phyloP scores from a whole-genome alignment of 2,113 vertebrate genomes.

The Opisthocomus hoazin region DNA sequence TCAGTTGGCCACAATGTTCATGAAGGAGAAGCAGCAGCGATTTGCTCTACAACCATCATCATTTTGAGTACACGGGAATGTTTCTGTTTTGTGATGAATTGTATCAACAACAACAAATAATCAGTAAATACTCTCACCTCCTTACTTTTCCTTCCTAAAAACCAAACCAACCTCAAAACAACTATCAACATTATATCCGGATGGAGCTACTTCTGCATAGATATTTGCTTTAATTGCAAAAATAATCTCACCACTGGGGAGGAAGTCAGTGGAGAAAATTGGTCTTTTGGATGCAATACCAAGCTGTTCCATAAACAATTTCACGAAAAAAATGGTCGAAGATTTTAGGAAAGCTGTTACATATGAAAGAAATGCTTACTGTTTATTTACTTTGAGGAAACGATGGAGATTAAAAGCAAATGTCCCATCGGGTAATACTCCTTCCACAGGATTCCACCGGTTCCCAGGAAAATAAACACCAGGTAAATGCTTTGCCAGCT shows the following conservation, averaged over 20 bases:
- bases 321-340: slow-evolving; percentile 20
- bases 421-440: slow-evolving; percentile 68
- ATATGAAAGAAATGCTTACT: slow-evolving; percentile 80
- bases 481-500: slow-evolving; percentile 84
- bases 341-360: slow-evolving; percentile 65
- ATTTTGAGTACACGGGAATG: slow-evolving; percentile 39
- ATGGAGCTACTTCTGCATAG: slow-evolving; percentile 67
- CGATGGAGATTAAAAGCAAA: slow-evolving; percentile 87
- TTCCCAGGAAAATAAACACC: slow-evolving; percentile 85
- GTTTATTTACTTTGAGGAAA: slow-evolving; percentile 87
- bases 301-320: slow-evolving; percentile 70
- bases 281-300: slow-evolving; percentile 66
- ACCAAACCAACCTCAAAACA: background rate
- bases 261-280: slow-evolving; percentile 67
- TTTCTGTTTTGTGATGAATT: slow-evolving; percentile 37
- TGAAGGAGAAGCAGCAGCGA: slow-evolving; percentile 58
- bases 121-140: slow-evolving; percentile 47
- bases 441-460: slow-evolving; percentile 84
- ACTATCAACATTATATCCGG: slow-evolving; percentile 42
- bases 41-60: slow-evolving; percentile 37
- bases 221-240: slow-evolving; percentile 75
- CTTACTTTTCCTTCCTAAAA: slow-evolving; percentile 45
- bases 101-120: slow-evolving; percentile 25
- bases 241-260: slow-evolving; percentile 65
- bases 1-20: slow-evolving; percentile 59